Evolutionary conservation across 1,140 invertebrate genomes (phyloP), one percentile per base, ranked within the genome.

Genomic region (Brachionus plicatilis): DNA sequence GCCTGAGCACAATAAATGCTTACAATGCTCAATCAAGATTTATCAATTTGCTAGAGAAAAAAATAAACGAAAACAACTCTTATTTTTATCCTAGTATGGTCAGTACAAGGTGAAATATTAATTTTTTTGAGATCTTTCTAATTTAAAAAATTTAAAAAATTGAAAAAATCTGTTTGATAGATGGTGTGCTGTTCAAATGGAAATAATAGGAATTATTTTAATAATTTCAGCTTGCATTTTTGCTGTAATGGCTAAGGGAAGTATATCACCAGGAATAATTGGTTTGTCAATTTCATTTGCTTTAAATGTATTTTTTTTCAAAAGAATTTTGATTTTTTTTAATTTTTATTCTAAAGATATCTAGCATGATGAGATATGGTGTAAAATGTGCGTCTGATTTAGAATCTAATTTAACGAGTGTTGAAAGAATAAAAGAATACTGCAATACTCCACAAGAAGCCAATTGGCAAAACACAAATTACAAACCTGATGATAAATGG

Each of bases 351-450:
- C 1, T 1, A 9, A 45, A 76, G 72, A 89, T 97, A 60, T 98
- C 96, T 0, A 94, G 95, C 92, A 96, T 94, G 0, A 90, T 98
- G 8, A 98, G 97, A 88, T 97, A 95, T 95, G 90, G 97, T 85
- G 96, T 99, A 6, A 91, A 96, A 85, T 97, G 97, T 95, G 95
- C 95, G 0, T 95, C 95, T 4, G 96, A 98, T 87, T 93, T 99
- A 29, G 97, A 99, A 91, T 97, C 95, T 0, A 98, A 98, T 88
- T 97, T 98, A 85, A 96, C 99, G 0, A 95, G 96, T n/a, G 96
- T 99, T 1, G 97, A 99, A 89, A 93, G 97, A 89, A 95, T 99
- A 85, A 96, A 96, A 88, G 96, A 99, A 88, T 99, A 98, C 88
- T 93, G 94, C 1, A 94, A 97, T 88, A 94, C 94, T 0, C 90